phyloP scores from a whole-genome alignment of 2,888 invertebrate genomes.

The Halocaridina rubra region DNA sequence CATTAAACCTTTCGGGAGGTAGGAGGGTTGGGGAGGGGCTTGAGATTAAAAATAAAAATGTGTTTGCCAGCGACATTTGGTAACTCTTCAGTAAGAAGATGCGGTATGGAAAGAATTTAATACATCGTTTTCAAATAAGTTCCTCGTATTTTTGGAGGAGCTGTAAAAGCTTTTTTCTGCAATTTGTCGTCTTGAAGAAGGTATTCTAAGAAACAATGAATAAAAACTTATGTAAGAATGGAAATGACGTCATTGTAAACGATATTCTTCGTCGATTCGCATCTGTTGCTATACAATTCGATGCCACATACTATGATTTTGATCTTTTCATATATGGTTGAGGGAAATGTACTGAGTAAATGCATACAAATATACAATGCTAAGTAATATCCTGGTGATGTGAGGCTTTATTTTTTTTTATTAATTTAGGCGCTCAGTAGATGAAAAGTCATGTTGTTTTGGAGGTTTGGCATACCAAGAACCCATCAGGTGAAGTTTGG shows the following conservation, averaged over 20 bases:
- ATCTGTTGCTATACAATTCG: background rate
- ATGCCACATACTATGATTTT: background rate
- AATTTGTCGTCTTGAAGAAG: background rate
- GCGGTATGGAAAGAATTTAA: background rate
- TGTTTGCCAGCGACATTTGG: background rate
- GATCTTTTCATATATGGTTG: too few relatives aligned
- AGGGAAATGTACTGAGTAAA: too few relatives aligned
- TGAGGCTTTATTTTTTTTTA: too few relatives aligned
- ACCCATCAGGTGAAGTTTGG: background rate
- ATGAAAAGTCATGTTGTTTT: background rate
- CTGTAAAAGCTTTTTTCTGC: too few relatives aligned
- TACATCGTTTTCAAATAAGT: background rate
- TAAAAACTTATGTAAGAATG: conserved; percentile 13
- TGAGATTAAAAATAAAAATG: background rate
- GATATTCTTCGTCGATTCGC: background rate
- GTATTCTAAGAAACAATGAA: background rate
- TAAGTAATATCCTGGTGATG: background rate
- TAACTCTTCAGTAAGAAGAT: background rate
- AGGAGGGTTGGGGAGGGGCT: background rate
- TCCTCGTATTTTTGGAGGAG: too few relatives aligned
- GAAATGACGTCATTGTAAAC: background rate
- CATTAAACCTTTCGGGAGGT: background rate
- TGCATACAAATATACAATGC: background rate
- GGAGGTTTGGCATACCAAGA: background rate
- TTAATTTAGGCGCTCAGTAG: too few relatives aligned